Evolutionary conservation across 2,888 invertebrate species (phyloP).

Genomic region (Masnerella sp.): DNA sequence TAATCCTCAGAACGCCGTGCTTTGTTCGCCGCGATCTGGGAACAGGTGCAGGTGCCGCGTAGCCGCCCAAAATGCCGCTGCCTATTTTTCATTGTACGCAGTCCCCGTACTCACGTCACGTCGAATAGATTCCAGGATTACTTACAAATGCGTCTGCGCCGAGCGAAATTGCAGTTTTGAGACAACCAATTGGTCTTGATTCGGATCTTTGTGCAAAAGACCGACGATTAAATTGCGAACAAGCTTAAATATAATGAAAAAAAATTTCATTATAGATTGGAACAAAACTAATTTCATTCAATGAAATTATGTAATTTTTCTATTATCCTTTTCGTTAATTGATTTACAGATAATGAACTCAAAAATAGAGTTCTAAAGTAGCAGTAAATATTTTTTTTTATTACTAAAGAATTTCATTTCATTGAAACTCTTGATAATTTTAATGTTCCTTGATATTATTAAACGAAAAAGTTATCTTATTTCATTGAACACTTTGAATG

Average conservation of each 20-base stretch:
- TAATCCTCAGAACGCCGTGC: slow-evolving; percentile 67
- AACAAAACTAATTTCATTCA: neutral
- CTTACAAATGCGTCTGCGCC: slow-evolving; percentile 15
- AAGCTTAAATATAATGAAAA: neutral
- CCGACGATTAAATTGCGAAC: slow-evolving; percentile 47
- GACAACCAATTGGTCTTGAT: slow-evolving; percentile 47
- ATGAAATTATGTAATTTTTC: neutral
- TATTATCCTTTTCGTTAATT: too few relatives aligned
- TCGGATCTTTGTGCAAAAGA: slow-evolving; percentile 37
- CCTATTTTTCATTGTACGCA: slow-evolving; percentile 52
- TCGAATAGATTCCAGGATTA: slow-evolving; percentile 57
- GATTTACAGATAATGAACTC: too few relatives aligned
- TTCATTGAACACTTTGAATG: too few relatives aligned
- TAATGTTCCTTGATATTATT: too few relatives aligned
- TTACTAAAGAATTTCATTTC: too few relatives aligned
- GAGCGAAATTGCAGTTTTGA: slow-evolving; percentile 39
- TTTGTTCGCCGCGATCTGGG: slow-evolving; percentile 66
- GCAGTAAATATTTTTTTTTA: too few relatives aligned
- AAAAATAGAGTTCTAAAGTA: too few relatives aligned
- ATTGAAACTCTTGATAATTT: too few relatives aligned
- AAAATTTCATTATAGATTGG: neutral
- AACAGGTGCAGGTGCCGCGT: slow-evolving; percentile 64
- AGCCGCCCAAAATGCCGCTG: slow-evolving; percentile 47
- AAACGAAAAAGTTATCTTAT: too few relatives aligned
- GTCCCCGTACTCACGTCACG: slow-evolving; percentile 45